Conservation (phyloP, 2,888 invertebrate genomes). For the Halocaridina rubra region DNA sequence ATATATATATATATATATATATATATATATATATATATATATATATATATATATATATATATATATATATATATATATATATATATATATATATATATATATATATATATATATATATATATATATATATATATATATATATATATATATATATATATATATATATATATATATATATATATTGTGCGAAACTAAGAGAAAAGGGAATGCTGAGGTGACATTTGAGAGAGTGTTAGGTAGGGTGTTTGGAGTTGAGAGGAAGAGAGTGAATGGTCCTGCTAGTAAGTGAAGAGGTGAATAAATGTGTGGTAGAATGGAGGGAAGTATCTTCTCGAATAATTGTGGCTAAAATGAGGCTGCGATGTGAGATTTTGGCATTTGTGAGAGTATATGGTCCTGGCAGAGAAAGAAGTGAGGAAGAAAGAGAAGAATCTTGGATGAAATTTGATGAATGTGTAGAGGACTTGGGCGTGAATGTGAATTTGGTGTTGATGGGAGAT, state of each 20-base stretch:
- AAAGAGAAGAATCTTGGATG: no score
- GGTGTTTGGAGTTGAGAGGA: not conserved
- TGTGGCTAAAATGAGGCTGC: no score
- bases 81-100: not conserved
- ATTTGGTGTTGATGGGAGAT: no score
- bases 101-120: constrained; percentile 12
- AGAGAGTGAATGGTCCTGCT: constrained; percentile 2
- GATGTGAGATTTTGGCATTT: no score
- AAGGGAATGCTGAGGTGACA: no score
- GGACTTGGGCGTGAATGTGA: no score
- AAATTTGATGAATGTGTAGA: no score
- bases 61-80: not conserved
- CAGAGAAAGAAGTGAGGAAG: no score
- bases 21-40: not conserved
- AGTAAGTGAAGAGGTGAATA: no score
- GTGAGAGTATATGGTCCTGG: no score
- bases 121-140: constrained; percentile 11
- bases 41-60: not conserved
- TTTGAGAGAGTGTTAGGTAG: not conserved
- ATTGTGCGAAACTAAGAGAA: no score
- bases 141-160: not conserved
- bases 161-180: not conserved
- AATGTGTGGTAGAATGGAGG: not conserved
- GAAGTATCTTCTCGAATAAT: no score
- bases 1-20: not conserved